A percentile compares a stretch with the other conserved stretches of the same genome.
Evolutionary conservation across 2,113 vertebrate genomes (phyloP).

Genomic region (Cyphomyrus discorhynchus): DNA sequence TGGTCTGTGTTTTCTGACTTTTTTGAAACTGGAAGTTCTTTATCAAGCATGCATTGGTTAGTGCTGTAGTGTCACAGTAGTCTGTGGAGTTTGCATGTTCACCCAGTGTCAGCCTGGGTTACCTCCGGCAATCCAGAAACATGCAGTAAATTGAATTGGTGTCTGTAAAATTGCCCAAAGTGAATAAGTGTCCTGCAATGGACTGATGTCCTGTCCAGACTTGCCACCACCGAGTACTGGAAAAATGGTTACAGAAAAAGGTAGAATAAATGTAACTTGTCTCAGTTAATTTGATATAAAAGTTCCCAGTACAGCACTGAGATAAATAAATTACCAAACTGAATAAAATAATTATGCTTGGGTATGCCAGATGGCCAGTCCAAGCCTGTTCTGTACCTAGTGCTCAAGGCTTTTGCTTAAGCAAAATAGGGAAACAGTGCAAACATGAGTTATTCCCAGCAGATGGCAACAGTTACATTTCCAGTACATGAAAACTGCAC

Average conservation of each 20-base stretch:
- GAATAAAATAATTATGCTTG: background rate
- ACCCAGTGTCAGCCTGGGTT: background rate
- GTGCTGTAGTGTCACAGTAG: background rate
- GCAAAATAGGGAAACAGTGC: background rate
- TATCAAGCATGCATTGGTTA: background rate
- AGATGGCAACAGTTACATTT: conserved; percentile 3
- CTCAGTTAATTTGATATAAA: background rate
- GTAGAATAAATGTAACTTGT: background rate
- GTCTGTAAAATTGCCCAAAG: background rate
- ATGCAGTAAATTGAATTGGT: background rate
- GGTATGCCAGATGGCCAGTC: background rate
- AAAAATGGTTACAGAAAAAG: background rate
- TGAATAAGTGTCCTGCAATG: background rate
- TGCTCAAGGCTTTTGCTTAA: background rate
- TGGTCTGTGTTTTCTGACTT: background rate
- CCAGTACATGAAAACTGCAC: background rate
- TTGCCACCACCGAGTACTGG: background rate
- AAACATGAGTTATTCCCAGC: background rate
- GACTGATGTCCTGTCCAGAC: background rate
- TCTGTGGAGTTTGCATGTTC: background rate
- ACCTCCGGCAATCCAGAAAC: background rate
- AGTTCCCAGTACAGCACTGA: background rate
- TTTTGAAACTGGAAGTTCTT: background rate
- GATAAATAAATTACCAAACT: background rate
- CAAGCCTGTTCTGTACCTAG: background rate